Base-by-base conservation (phyloP, 1,140 invertebrate species). In the Aricia agestis region DNA sequence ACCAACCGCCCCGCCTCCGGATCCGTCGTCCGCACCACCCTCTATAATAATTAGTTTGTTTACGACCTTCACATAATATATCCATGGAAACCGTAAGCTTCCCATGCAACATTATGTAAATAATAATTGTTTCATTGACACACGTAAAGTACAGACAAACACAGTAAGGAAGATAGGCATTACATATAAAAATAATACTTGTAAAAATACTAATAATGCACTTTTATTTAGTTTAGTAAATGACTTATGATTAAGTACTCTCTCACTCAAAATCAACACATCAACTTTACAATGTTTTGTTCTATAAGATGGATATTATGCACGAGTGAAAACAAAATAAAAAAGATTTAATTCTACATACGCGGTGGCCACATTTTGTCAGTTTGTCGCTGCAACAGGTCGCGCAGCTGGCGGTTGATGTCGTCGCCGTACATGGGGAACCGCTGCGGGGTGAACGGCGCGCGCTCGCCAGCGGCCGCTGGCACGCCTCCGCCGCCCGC, bases 321-420 rank as follows among this genome's bases (percentile, higher is more conserved):
- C 25, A 25, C 25, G 25, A 25, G 25, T 25, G 25, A 0, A 25
- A 25, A 25, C 25, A 3, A 25, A 25, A n/a, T n/a, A n/a, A 25
- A 25, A 25, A 25, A 25, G 3, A 25, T 25, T 25, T 1, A 25
- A 25, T 25, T 25, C 25, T 52, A 84, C 83, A 82, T 69, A 91
- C 90, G 87, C 68, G 82, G 86, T 18, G 87, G 84, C 91, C 91
- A 92, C 78, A 92, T 85, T 76, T 92, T 92, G 18, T 90, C 84
- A 1, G 88, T 84, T 78, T 97, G 95, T 36, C 95, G 86, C 80
- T 97, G 96, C n/a, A 98, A 90, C 65, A 98, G 89, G 84, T 97
- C 96, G 36, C 97, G 87, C n/a, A 98, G 88, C 79, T 98, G 97
- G 3, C 94, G 86, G 79, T 95, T 95, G 66, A 94, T 89, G 71